Base-by-base conservation (phyloP, 2,797 vertebrate species). In the Sebastes hubbsi region DNA sequence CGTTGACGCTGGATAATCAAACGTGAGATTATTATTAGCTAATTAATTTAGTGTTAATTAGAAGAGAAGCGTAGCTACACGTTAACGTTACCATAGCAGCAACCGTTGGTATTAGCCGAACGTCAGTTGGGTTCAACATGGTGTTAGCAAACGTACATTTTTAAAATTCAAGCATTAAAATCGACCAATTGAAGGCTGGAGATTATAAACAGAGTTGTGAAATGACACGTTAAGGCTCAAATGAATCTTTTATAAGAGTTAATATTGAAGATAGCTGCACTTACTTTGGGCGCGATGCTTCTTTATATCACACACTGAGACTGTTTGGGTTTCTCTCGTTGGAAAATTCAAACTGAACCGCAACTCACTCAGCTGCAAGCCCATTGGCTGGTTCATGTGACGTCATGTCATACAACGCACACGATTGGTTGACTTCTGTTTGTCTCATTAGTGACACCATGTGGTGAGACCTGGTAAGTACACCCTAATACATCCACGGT, bases 281-380 rank as follows among this genome's bases (percentile, higher is more conserved):
- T 94, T 91, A 94, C 94, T 90, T 93, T 89, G 14, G 87, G 92
- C 93, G 93, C 94, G 91, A 84, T 3, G 83, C 70, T 76, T 29
- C 86, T 54, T 22, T 65, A 63, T 24, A 29, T 62, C 24, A 3
- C 32, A 13, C 20, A 4, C 24, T 42, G 38, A 2, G 5, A 27
- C 62, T 75, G 63, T 67, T 78, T 64, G n/a, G 14, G n/a, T 16
- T 46, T 14, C 8, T 73, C 62, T 78, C 52, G 63, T 81, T 13
- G 32, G 7, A 87, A 92, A 89, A 90, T 94, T 94, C 92, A 92
- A 94, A 95, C 34, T 88, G 12, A 2, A 56, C 4, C 0, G 29
- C 34, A 5, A 73, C n/a, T 8, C 64, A 12, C 13, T 36, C 5
- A 72, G 8, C 60, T 80, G 6, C 6, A 8, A 2, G n/a, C n/a